phyloP scores from a whole-genome alignment of 2,888 invertebrate species.

The Mactromeris polynyma region DNA sequence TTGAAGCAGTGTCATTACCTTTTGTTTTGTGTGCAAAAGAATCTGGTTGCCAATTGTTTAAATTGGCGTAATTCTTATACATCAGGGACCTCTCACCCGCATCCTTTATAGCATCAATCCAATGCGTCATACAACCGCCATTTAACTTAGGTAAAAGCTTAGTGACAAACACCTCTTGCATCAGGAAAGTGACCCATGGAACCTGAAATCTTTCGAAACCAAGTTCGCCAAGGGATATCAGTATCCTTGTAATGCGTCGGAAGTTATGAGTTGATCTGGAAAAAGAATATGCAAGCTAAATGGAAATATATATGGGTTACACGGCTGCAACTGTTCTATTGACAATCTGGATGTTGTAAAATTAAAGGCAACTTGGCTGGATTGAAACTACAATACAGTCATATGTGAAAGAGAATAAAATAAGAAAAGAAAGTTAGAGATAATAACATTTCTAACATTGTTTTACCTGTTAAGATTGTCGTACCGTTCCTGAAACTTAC shows the following conservation, averaged over 20 bases:
- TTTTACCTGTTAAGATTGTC: constrained; percentile 20
- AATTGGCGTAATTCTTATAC: not conserved
- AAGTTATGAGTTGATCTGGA: constrained; percentile 53
- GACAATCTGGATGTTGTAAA: too few species aligned
- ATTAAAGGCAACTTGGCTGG: too few species aligned
- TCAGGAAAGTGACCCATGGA: constrained; percentile 49
- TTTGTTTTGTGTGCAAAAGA: too few species aligned
- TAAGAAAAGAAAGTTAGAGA: too few species aligned
- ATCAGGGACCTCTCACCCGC: not conserved
- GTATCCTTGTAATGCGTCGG: constrained; percentile 48
- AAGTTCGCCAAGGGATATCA: constrained; percentile 53
- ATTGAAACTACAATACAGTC: too few species aligned
- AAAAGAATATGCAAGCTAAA: not conserved
- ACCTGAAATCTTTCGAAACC: constrained; percentile 52
- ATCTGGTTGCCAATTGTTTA: not conserved
- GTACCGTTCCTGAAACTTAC: not conserved
- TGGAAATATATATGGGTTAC: not conserved
- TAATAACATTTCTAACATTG: too few species aligned
- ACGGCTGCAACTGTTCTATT: too few species aligned
- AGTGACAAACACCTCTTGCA: constrained; percentile 39
- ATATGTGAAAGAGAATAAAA: too few species aligned
- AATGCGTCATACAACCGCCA: constrained; percentile 41
- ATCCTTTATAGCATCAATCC: constrained; percentile 44
- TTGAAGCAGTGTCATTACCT: too few species aligned
- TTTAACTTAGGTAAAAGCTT: constrained; percentile 33